Conservation (phyloP, 2,113 vertebrate species). For the Ceratotherium simum region DNA sequence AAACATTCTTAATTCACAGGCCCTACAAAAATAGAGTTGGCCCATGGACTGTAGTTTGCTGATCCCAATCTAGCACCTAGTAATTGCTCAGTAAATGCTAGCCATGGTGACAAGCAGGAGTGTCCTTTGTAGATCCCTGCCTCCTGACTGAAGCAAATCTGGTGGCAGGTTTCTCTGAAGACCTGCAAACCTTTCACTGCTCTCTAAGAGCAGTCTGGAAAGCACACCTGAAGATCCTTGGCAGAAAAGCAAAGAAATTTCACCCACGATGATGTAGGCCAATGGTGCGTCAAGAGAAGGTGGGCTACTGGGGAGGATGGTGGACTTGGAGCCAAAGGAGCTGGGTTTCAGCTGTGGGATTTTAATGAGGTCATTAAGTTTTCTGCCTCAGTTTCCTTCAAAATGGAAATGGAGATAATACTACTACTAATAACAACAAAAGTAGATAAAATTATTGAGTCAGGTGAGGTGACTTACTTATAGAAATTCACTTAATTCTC, state of each 20-base stretch:
- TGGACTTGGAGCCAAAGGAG: background rate
- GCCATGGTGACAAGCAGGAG: accelerated
- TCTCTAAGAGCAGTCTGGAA: background rate
- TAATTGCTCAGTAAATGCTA: background rate
- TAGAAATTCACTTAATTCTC: background rate
- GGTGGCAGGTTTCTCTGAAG: background rate
- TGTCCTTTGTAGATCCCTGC: background rate
- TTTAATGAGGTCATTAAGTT: background rate
- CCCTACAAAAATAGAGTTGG: background rate
- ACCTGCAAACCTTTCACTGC: background rate
- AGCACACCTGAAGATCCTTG: background rate
- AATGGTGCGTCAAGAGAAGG: background rate
- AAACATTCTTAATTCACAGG: background rate
- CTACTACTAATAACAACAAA: background rate
- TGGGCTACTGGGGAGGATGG: background rate
- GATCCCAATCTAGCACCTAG: background rate
- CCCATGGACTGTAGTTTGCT: background rate
- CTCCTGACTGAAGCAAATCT: background rate
- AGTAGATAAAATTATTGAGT: background rate
- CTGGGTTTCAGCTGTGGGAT: background rate
- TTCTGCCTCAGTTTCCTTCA: background rate
- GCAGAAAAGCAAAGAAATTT: background rate
- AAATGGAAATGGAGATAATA: background rate
- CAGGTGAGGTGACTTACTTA: background rate
- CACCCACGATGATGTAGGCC: background rate